These are phyloP conservation scores for Sinhomidia bicolor DNA, from an alignment of 2,888 invertebrate genomes.

Conservation along the genomic window DNA sequence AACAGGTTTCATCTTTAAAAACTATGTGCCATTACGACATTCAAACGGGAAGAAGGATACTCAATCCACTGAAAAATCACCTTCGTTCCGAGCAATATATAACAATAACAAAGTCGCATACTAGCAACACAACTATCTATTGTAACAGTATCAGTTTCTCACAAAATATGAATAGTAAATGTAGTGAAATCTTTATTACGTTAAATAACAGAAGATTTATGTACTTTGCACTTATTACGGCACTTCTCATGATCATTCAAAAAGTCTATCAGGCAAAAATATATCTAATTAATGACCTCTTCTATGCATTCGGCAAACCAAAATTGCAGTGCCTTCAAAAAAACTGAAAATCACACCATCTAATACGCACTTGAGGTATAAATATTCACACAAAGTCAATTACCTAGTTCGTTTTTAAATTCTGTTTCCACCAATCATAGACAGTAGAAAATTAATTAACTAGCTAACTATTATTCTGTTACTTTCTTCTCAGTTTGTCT, in stretches of 20 bases:
- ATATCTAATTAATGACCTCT: not conserved
- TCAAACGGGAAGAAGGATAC: not conserved
- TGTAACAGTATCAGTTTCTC: not conserved
- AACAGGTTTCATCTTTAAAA: constrained; percentile 20
- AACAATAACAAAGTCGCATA: not conserved
- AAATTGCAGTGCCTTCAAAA: not conserved
- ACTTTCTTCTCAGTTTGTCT: not conserved
- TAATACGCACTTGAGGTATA: not conserved
- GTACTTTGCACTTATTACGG: constrained; percentile 41
- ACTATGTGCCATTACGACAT: constrained; percentile 24
- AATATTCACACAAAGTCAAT: too few species aligned
- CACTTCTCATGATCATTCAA: constrained; percentile 31
- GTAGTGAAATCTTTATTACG: not conserved
- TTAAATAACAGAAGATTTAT: not conserved
- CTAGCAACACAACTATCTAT: not conserved
- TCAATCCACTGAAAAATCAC: not conserved
- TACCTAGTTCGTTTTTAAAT: too few species aligned
- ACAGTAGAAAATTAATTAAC: too few species aligned
- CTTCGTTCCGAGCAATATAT: not conserved
- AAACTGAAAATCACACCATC: not conserved
- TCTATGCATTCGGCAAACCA: not conserved
- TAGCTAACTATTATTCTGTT: not conserved
- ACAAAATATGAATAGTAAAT: not conserved
- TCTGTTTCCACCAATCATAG: too few species aligned
- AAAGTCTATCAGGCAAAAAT: constrained; percentile 44